Percentiles rank a stretch among this genome's conserved stretches.
phyloP scores from a whole-genome alignment of 2,888 invertebrate species.

The Epistrophella euchroma region DNA sequence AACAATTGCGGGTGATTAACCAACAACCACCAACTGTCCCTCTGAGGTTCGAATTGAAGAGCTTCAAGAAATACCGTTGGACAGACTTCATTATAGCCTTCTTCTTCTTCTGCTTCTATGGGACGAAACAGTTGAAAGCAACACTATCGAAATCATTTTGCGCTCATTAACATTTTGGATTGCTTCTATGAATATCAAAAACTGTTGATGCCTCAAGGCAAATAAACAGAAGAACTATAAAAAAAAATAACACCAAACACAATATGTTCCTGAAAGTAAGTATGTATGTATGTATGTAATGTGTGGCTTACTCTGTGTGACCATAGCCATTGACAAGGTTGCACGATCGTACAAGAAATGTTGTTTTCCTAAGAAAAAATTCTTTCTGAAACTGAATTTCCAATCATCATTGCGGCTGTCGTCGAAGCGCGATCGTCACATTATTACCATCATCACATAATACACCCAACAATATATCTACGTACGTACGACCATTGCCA shows the following conservation, averaged over 20 bases:
- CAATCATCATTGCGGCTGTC: slow-evolving; percentile 72
- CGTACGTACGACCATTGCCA: slow-evolving; percentile 33
- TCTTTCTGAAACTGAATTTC: slow-evolving; percentile 74
- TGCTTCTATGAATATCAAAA: slow-evolving; percentile 70
- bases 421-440: slow-evolving; percentile 63
- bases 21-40: slow-evolving; percentile 52
- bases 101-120: background rate
- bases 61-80: slow-evolving; percentile 32
- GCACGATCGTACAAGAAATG: slow-evolving; percentile 72
- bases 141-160: slow-evolving; percentile 67
- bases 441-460: slow-evolving; percentile 65
- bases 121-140: slow-evolving; percentile 33
- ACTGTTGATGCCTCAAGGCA: slow-evolving; percentile 16
- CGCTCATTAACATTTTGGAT: slow-evolving; percentile 75
- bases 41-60: slow-evolving; percentile 12
- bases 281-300: slow-evolving; percentile 24
- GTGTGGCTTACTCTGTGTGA: slow-evolving; percentile 65
- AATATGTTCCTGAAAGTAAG: slow-evolving; percentile 36
- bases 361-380: slow-evolving; percentile 75
- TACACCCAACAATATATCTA: slow-evolving; percentile 21
- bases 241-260: slow-evolving; percentile 8
- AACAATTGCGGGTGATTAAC: slow-evolving; percentile 69
- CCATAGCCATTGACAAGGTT: slow-evolving; percentile 75
- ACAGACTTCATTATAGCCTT: slow-evolving; percentile 40
- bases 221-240: slow-evolving; percentile 14